Base-by-base conservation (phyloP, 2,888 invertebrate genomes). In the Lobophora halterata region DNA sequence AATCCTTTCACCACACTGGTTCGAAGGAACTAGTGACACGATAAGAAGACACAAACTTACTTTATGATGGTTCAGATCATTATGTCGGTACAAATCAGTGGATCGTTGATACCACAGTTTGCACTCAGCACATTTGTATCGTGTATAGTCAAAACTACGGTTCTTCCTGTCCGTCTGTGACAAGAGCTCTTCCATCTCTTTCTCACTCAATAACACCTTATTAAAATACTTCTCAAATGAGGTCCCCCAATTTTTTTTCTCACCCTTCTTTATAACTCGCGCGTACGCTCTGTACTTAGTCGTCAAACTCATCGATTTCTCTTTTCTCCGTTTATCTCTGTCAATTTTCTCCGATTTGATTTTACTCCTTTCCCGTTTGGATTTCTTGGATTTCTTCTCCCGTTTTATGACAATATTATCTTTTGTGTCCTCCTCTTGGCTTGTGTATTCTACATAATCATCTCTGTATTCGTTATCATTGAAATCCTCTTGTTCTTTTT, bases 61-160 rank as follows among this genome's bases (percentile, higher is more conserved):
- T 58, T 61, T 41, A 9, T 39, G 47, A 46, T 76, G 77, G 18
- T 46, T 48, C 5, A 63, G 50, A 8, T 55, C 63, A 0, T 47
- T 46, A 45, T 76, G 77, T 1, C 67, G 46, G 6, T 50, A 36
- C 1, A 58, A 34, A 36, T 74, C 70, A 1, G 64, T 12, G 0
- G 29, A 34, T 3, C 43, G 46, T 0, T 37, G 51, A 28, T 67
- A 74, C 0, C 54, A 54, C 0, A 44, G 14, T 0, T 19, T 23
- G 10, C 52, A 52, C 0, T 23, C 14, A 0, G 24, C 28, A 19
- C 52, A 52, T 10, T 49, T 52, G 13, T 40, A 42, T 0, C 42
- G 39, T 0, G 40, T 4, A 5, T 10, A 37, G 1, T 20, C 20
- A n/a, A 37, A 43, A 0, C 25, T 21, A 2, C 33, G 14, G 11